Evolutionary conservation across 2,888 invertebrate genomes (phyloP), one percentile per base, ranked within the genome.

Genomic region (Campoplex capitator): DNA sequence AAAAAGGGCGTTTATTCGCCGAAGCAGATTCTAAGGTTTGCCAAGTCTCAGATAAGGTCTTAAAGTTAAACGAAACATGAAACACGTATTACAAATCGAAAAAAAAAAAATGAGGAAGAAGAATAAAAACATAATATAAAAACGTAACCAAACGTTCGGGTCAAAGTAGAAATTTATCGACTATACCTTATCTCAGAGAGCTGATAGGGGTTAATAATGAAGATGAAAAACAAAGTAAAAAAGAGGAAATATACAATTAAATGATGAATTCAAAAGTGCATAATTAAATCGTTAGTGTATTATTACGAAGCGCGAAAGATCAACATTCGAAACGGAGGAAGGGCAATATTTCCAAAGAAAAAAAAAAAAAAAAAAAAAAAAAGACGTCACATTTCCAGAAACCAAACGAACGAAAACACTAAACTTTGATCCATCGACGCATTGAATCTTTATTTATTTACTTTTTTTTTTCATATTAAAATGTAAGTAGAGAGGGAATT

Each of bases 221-320:
- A 58, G 13, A 56, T 70, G 56, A 51, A 54, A 76, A 75, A 65
- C 35, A 35, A 18, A 62, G 51, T 18, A 75, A 48, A 18, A 83
- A 38, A 32, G 16, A 56, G 45, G 48, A 54, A 89, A 90, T 88
- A 90, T 89, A 90, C 88, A 89, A 89, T 91, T 90, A 90, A 91
- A 90, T 85, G 74, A 90, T 83, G 71, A 86, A 74, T 84, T 87
- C 74, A 85, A 88, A 90, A 88, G 88, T 23, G 45, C 90, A 91
- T 91, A 92, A 92, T 88, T 91, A 92, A 92, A 92, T 90, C 88
- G 88, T 92, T 93, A 92, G 92, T 92, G 88, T 89, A 92, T 92
- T 67, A 92, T 90, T 89, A 90, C 87, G 89, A 91, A 68, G 86
- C 90, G 92, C 90, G 90, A 91, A 90, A 88, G 89, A 89, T 89